These are phyloP conservation scores for Macroglossus sobrinus DNA, from an alignment of 2,113 vertebrate genomes.

Conservation along the genomic window DNA sequence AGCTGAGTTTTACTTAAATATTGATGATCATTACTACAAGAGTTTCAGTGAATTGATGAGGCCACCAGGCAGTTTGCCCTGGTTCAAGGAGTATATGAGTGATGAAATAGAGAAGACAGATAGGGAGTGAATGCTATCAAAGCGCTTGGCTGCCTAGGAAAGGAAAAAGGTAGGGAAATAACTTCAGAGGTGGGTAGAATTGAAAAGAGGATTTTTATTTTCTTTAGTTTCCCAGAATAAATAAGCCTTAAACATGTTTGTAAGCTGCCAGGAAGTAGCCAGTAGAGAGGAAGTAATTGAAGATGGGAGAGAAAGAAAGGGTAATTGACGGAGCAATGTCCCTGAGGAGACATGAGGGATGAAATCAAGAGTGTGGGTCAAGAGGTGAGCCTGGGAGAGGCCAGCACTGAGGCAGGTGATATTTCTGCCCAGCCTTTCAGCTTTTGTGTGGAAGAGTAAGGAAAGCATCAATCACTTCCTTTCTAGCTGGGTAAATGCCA, in stretches of 20 bases:
- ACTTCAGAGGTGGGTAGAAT: neutral
- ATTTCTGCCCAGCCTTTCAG: slow-evolving; percentile 37
- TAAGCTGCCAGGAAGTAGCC: slow-evolving; percentile 48
- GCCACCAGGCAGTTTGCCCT: neutral
- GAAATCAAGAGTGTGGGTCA: neutral
- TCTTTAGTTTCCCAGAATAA: slow-evolving; percentile 30
- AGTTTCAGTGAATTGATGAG: neutral
- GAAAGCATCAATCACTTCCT: slow-evolving; percentile 55
- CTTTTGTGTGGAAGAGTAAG: slow-evolving; percentile 50
- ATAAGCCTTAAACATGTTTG: slow-evolving; percentile 42
- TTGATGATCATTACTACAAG: neutral
- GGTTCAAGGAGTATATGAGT: neutral
- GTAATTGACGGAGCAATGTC: neutral
- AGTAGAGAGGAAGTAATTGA: slow-evolving; percentile 32
- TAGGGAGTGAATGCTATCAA: neutral
- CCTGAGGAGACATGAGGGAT: neutral
- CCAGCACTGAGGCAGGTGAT: neutral
- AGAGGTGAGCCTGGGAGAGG: neutral
- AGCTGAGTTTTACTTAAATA: neutral
- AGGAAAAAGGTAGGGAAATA: neutral
- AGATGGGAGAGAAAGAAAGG: neutral
- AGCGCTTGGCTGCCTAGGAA: neutral
- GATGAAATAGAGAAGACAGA: neutral
- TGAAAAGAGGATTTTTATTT: neutral
- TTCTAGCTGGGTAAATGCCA: slow-evolving; percentile 47